Conservation (phyloP, 2,797 vertebrate species). For the Orestias chungarensis region DNA sequence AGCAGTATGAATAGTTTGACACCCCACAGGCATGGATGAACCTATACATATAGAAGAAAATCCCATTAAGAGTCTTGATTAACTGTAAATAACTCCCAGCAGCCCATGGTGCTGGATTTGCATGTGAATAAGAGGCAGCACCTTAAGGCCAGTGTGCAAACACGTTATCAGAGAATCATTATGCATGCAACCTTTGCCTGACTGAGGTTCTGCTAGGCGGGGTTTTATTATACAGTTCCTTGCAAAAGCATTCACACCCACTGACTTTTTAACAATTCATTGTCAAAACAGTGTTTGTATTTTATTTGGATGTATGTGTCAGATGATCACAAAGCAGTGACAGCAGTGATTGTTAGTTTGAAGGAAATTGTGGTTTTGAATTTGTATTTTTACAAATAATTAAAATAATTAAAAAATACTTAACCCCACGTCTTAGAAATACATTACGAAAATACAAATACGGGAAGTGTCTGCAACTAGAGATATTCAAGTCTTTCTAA, state of each 20-base stretch:
- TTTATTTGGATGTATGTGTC: not conserved
- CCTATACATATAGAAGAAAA: constrained; percentile 7
- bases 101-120: constrained; percentile 23
- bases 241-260: not conserved
- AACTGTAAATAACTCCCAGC: constrained; percentile 36
- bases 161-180: constrained; percentile 41
- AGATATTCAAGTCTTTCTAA: not conserved
- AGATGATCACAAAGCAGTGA: not conserved
- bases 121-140: constrained; percentile 38
- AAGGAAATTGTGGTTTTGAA: not conserved
- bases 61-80: constrained; percentile 25
- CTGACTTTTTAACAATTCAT: not conserved
- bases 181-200: not conserved
- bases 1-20: not conserved
- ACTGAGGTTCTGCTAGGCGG: not conserved
- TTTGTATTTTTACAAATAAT: not conserved
- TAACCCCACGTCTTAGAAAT: too few species aligned
- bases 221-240: not conserved
- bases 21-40: constrained; percentile 5
- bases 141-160: constrained; percentile 35
- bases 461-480: not conserved
- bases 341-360: too few species aligned
- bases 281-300: not conserved
- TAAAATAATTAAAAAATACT: not conserved
- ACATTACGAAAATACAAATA: too few species aligned